phyloP scores from a whole-genome alignment of 2,888 invertebrate species.

The Dichetophora obliterata region DNA sequence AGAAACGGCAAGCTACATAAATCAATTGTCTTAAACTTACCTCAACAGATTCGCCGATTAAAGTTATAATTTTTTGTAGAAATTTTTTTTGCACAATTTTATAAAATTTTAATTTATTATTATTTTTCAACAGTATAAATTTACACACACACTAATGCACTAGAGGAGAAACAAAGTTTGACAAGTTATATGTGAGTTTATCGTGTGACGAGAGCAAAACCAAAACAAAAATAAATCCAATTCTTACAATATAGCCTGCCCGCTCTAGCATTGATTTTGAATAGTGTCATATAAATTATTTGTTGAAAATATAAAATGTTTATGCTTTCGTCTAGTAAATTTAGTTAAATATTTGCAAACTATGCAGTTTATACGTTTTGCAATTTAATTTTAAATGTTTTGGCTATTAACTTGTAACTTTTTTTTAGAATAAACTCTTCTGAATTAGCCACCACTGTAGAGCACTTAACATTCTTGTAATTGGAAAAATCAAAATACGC shows the following conservation, averaged over 20 bases:
- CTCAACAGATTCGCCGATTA: neutral
- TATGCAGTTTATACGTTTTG: too few species aligned
- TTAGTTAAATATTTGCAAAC: neutral
- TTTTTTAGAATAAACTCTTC: neutral
- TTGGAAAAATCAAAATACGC: constrained; percentile 26
- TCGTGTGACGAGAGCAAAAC: neutral
- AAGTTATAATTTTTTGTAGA: neutral
- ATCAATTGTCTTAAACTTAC: neutral
- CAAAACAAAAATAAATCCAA: constrained; percentile 33
- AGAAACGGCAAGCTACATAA: neutral
- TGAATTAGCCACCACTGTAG: constrained; percentile 22
- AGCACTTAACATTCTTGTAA: constrained; percentile 14
- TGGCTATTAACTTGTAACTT: too few species aligned
- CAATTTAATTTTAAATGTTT: neutral
- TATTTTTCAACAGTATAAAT: neutral
- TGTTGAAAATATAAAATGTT: neutral
- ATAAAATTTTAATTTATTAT: neutral
- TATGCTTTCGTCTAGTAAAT: neutral
- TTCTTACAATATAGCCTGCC: neutral
- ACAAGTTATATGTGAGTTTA: constrained; percentile 14
- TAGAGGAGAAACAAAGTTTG: neutral
- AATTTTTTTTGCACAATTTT: neutral
- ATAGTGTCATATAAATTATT: neutral
- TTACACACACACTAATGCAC: constrained; percentile 1
- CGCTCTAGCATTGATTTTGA: constrained; percentile 13